Percentiles rank a stretch among this genome's conserved stretches.
Evolutionary conservation across 2,888 invertebrate genomes (phyloP).

Genomic region (Drosophila pullipes): DNA sequence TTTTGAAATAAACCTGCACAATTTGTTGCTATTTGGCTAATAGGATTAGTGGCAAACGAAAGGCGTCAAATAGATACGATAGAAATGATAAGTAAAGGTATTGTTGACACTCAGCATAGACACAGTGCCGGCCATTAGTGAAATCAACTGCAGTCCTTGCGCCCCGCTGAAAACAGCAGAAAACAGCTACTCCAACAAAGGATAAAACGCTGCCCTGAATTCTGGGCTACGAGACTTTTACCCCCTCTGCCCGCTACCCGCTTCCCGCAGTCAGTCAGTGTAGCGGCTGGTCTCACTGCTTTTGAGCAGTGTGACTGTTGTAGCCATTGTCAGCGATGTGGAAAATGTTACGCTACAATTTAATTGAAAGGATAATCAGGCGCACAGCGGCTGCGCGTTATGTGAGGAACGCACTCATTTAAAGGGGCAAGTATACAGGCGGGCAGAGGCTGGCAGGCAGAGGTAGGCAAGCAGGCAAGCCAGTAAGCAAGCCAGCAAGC

Average conservation of each 20-base stretch:
- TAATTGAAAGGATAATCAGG: conserved; percentile 83
- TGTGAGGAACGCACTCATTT: conserved; percentile 63
- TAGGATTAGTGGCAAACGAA: not conserved
- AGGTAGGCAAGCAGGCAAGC: not conserved
- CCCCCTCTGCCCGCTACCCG: not conserved
- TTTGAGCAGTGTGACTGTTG: conserved; percentile 37
- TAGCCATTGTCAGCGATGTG: conserved; percentile 70
- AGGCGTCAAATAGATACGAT: not conserved
- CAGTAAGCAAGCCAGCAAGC: conserved; percentile 18
- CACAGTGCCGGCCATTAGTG: conserved; percentile 55
- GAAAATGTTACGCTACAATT: conserved; percentile 83
- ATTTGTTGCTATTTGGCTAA: not conserved
- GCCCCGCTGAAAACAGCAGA: conserved; percentile 11
- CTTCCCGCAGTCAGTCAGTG: not conserved
- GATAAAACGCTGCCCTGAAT: conserved; percentile 44
- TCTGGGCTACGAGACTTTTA: conserved; percentile 2
- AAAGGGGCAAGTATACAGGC: conserved; percentile 29
- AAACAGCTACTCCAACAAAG: conserved; percentile 18
- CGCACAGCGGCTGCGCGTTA: conserved; percentile 63
- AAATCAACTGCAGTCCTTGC: conserved; percentile 57
- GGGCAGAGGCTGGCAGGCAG: not conserved
- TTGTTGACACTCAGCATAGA: not conserved
- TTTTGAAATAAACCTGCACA: not conserved
- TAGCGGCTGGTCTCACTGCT: not conserved
- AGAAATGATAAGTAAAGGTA: not conserved